phyloP scores from a whole-genome alignment of 1,140 invertebrate genomes.

The Euwallacea fornicatus region DNA sequence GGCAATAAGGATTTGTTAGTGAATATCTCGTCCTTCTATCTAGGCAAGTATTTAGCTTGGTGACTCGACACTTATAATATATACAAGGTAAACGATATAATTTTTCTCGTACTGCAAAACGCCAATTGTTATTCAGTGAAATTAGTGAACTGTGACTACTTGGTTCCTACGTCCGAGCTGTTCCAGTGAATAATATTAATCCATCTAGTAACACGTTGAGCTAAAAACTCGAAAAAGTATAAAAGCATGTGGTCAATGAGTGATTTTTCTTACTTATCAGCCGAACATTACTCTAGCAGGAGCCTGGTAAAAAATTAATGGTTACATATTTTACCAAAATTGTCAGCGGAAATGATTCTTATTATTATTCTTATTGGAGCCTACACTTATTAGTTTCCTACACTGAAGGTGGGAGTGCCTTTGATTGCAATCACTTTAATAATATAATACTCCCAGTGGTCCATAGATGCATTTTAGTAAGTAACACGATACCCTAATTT shows the following conservation, averaged over 20 bases:
- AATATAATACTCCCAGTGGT: conserved; percentile 15
- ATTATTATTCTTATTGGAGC: conserved; percentile 23
- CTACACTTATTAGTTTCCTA: conserved; percentile 31
- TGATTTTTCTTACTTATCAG: no score
- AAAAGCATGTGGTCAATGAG: no score
- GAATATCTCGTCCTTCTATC: conserved; percentile 41
- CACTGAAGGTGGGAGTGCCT: conserved; percentile 24
- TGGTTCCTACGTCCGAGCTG: not conserved
- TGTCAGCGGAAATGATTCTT: conserved; percentile 24
- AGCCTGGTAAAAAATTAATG: conserved; percentile 1
- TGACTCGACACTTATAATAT: conserved; percentile 41
- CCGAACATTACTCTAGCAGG: no score
- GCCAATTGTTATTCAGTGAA: conserved; percentile 32
- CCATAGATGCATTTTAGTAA: conserved; percentile 23
- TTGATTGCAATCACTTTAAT: conserved; percentile 27
- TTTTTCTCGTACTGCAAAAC: conserved; percentile 32
- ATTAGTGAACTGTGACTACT: conserved; percentile 32
- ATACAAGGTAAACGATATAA: conserved; percentile 42
- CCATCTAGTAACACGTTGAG: not conserved
- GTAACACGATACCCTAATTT: conserved; percentile 15
- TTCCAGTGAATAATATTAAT: conserved; percentile 3
- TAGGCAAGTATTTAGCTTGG: conserved; percentile 42
- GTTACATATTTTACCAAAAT: conserved; percentile 16
- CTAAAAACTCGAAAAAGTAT: no score
- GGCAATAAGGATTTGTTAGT: conserved; percentile 5